phyloP scores from a whole-genome alignment of 2,797 vertebrate genomes.

The Podargus strigoides region DNA sequence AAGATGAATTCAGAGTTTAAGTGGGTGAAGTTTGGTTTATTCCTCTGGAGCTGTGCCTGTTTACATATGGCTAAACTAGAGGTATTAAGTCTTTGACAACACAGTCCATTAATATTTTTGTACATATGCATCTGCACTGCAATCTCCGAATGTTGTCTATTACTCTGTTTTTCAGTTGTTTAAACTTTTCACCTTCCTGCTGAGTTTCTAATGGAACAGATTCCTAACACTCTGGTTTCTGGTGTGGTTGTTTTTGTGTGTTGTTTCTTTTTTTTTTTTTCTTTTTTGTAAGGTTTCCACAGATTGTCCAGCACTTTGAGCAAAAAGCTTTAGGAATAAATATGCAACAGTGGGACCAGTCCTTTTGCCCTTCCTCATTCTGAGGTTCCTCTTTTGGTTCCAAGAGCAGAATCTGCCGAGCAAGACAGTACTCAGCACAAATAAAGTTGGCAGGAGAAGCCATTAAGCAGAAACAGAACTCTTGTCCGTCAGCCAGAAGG shows the following conservation, averaged over 20 bases:
- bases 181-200: slow-evolving; percentile 68
- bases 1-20: not conserved
- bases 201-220: slow-evolving; percentile 53
- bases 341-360: not conserved
- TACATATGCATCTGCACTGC: not conserved
- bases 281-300: not conserved
- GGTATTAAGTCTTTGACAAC: not conserved
- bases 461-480: slow-evolving; percentile 58
- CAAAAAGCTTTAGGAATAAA: not conserved
- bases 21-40: not conserved
- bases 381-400: slow-evolving; percentile 15
- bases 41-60: not conserved
- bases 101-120: not conserved
- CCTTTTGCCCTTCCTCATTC: slow-evolving; percentile 7
- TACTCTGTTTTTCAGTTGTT: slow-evolving; percentile 56
- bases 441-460: slow-evolving; percentile 17
- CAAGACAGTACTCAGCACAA: slow-evolving; percentile 22
- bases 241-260: not conserved
- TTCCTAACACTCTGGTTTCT: slow-evolving; percentile 46
- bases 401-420: not conserved
- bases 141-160: slow-evolving; percentile 1
- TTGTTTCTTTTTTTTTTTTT: fast-evolving
- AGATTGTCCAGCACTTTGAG: not conserved
- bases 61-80: not conserved
- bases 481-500: slow-evolving; percentile 6